Evolutionary conservation across 2,888 invertebrate genomes (phyloP).

Genomic region (Meganola albula): DNA sequence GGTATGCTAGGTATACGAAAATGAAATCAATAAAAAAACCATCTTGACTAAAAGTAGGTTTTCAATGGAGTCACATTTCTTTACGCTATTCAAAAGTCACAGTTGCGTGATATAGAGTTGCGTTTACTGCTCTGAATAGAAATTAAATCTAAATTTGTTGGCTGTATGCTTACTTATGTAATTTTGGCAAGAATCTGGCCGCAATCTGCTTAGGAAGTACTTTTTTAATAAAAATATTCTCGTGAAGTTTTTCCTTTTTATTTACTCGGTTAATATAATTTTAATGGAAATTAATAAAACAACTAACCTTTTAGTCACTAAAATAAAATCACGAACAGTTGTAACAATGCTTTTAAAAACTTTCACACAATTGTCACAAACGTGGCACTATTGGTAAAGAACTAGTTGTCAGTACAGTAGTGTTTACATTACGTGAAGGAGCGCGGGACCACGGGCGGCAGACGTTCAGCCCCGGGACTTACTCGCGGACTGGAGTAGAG

Average conservation of each 20-base stretch:
- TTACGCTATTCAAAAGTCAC: conserved; percentile 27
- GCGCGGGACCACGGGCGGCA: conserved; percentile 30
- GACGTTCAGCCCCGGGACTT: conserved; percentile 42
- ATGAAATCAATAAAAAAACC: too few relatives aligned
- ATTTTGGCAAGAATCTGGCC: too few relatives aligned
- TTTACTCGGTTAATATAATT: too few relatives aligned
- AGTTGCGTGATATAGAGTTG: conserved; percentile 35
- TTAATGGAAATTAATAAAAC: too few relatives aligned
- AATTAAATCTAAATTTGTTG: conserved; percentile 48
- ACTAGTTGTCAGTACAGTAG: conserved; percentile 32
- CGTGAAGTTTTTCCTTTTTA: too few relatives aligned
- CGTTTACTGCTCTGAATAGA: conserved; percentile 45
- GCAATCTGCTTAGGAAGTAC: too few relatives aligned
- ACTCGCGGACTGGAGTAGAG: conserved; percentile 54
- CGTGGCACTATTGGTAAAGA: conserved; percentile 36
- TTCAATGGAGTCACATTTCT: too few relatives aligned
- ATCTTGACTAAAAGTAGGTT: too few relatives aligned
- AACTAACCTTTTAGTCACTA: too few relatives aligned
- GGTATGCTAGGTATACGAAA: too few relatives aligned
- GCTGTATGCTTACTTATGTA: too few relatives aligned
- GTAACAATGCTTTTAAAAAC: conserved; percentile 36
- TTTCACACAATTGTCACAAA: conserved; percentile 37
- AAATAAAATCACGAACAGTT: conserved; percentile 24
- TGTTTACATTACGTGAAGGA: conserved; percentile 45
- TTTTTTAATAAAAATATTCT: too few relatives aligned